Evolutionary conservation across 2,888 invertebrate species (phyloP).

Genomic region (Sminthurinus aureus): DNA sequence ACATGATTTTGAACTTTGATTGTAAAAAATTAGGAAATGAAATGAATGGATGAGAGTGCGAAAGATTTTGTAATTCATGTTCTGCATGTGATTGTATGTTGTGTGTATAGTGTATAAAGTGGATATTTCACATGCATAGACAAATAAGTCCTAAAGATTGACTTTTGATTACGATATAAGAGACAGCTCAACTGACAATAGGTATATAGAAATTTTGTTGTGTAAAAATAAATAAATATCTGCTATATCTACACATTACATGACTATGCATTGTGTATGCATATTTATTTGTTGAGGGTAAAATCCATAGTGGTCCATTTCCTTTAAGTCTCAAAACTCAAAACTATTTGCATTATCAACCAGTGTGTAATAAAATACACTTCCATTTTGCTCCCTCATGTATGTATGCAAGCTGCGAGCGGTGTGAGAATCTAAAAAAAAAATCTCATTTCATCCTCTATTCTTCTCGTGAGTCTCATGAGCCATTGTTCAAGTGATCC

Average conservation of each 20-base stretch:
- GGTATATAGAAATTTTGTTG: no score
- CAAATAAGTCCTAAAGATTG: no score
- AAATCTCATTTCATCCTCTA: not conserved
- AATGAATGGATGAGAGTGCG: no score
- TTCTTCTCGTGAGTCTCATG: not conserved
- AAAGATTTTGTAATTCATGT: no score
- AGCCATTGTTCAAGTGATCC: not conserved
- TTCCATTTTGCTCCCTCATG: not conserved
- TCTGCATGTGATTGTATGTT: not conserved
- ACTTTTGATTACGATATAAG: no score
- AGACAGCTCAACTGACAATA: no score
- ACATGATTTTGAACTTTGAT: conserved; percentile 5
- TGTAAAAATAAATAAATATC: no score
- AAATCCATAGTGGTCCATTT: not conserved
- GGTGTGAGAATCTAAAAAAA: not conserved
- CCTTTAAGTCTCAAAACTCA: not conserved
- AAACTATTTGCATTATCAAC: not conserved
- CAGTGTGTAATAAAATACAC: not conserved
- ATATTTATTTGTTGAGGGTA: not conserved
- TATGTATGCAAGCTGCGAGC: not conserved
- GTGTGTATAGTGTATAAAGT: no score
- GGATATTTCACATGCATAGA: no score
- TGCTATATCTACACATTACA: no score
- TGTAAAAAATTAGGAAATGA: not conserved
- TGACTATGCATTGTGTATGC: no score